These are phyloP conservation scores for Drosophila greeni DNA, from an alignment of 2,888 invertebrate genomes.

Conservation along the genomic window DNA sequence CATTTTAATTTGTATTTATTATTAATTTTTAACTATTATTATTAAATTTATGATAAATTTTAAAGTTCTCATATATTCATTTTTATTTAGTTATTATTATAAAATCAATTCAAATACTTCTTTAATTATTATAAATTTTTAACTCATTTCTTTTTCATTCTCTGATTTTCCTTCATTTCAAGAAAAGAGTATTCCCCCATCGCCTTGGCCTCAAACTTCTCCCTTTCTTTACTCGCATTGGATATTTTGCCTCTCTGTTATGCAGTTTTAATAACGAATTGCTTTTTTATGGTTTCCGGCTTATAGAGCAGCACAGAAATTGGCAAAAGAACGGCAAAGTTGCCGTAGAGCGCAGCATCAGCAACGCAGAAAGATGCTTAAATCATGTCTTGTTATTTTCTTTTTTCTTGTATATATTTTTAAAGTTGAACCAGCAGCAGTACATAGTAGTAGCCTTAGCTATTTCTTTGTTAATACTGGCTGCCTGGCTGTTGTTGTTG, in stretches of 20 bases:
- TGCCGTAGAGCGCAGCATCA: slow-evolving; percentile 29
- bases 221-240: slow-evolving; percentile 25
- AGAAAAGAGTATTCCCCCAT: slow-evolving; percentile 17
- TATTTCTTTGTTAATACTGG: slow-evolving; percentile 22
- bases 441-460: slow-evolving; percentile 11
- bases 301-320: slow-evolving; percentile 62
- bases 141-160: not conserved
- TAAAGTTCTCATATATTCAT: no score
- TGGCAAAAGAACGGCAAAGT: slow-evolving; percentile 61
- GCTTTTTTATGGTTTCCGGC: slow-evolving; percentile 73
- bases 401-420: slow-evolving; percentile 30
- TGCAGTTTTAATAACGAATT: slow-evolving; percentile 72
- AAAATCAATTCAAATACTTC: not conserved
- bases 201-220: slow-evolving; percentile 12
- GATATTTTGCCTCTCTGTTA: slow-evolving; percentile 37
- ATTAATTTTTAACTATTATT: no score
- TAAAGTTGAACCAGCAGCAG: slow-evolving; percentile 47
- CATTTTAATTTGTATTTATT: no score
- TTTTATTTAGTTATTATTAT: not conserved
- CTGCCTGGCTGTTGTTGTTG: slow-evolving; percentile 40
- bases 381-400: slow-evolving; percentile 57
- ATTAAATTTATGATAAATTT: no score
- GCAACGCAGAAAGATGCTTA: slow-evolving; percentile 48
- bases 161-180: no score
- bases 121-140: not conserved